Conservation (phyloP, 92 coral and sea anemone genomes). For the Meandrina meandrites region DNA sequence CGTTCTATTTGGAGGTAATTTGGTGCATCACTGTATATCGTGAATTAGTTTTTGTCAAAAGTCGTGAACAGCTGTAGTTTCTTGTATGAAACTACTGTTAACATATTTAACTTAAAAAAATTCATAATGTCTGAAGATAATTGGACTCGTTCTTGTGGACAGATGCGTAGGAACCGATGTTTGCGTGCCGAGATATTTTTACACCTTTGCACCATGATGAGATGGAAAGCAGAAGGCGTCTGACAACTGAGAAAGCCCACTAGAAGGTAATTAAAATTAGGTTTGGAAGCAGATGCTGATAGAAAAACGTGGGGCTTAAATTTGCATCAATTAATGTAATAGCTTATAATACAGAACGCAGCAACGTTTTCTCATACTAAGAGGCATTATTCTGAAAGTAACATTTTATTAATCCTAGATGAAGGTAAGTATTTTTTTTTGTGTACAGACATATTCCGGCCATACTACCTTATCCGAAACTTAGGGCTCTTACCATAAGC, state of each 20-base stretch:
- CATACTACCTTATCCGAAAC: neutral
- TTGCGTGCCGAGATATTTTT: neutral
- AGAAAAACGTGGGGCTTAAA: neutral
- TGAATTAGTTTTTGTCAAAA: no score
- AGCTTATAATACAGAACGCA: neutral
- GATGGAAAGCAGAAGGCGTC: conserved; percentile 1
- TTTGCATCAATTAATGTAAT: neutral
- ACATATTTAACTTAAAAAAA: no score
- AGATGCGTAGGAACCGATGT: neutral
- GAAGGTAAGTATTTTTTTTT: neutral
- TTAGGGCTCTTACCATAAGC: no score
- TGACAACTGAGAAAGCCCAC: neutral
- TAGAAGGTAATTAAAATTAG: neutral
- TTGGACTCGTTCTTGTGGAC: neutral
- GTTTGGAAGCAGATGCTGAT: neutral
- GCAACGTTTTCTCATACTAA: neutral
- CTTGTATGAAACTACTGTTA: no score
- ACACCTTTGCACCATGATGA: neutral
- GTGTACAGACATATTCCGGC: neutral
- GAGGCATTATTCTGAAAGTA: neutral
- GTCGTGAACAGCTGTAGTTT: no score
- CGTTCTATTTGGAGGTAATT: no score
- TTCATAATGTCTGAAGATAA: neutral
- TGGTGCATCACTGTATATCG: no score
- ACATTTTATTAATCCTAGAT: neutral